Base-by-base conservation (phyloP, 2,888 invertebrate genomes). In the Strigamia crassipes region DNA sequence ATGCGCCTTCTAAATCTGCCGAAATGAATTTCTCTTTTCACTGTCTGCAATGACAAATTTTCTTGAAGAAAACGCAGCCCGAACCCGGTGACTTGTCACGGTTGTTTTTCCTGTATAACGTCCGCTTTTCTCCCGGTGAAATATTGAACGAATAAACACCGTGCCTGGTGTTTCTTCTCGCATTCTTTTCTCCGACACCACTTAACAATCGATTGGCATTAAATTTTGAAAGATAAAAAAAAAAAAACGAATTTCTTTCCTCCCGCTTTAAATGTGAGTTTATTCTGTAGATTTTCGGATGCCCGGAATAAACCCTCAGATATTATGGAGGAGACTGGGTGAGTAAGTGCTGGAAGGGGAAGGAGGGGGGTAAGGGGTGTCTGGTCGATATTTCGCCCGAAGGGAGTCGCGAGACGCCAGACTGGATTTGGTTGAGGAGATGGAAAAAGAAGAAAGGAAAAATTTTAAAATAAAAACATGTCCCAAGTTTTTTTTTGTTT, bases 391-490 rank as follows among this genome's bases (percentile, higher is more conserved):
- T 66, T 66, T 66, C 31, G 66, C 66, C 66, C 27, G 31, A 66
- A 23, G 66, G 66, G 66, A 66, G 66, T 66, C 66, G 66, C 23
- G 21, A 66, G 66, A 66, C 66, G 31, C 66, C 66, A 66, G 66
- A 66, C 66, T 66, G 66, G 66, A 66, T 66, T 66, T 66, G 66
- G 23, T 66, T 66, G 61, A 61, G 61, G 66, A 66, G 66, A 23
- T 66, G 23, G 15, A n/a, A 23, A 66, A 66, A 27, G 27, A 31
- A 27, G 27, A 66, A 31, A 66, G 27, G 66, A 66, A 66, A 66
- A 66, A 66, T 66, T 66, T 66, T 3, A 27, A 31, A 66, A 66
- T 66, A 61, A 61, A 61, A 61, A 61, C 6, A n/a, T n/a, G 61
- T 61, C 61, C 23, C 61, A 8, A 61, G 61, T 61, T 61, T 61